A percentile compares a stretch with the other conserved stretches of the same genome.
Conservation (phyloP, 1,140 invertebrate species). For the Platyscapa corneri region DNA sequence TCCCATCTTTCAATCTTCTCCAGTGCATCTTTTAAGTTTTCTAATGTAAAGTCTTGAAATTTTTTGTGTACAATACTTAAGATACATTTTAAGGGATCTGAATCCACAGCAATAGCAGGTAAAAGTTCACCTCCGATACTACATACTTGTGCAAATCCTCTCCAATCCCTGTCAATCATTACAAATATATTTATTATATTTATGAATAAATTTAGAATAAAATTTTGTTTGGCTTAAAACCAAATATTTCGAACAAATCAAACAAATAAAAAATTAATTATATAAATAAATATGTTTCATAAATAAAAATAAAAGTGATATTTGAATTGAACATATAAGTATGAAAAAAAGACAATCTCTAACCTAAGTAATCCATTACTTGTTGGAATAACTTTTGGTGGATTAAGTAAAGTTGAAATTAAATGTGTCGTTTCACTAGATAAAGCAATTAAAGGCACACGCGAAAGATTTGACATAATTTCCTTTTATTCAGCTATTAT, state of each 20-base stretch:
- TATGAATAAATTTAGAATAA: neutral
- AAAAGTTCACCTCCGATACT: slow-evolving; percentile 72
- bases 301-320: neutral
- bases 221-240: neutral
- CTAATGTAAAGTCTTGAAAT: slow-evolving; percentile 70
- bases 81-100: slow-evolving; percentile 75
- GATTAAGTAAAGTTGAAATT: slow-evolving; percentile 77
- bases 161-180: slow-evolving; percentile 78
- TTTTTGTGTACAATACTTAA: slow-evolving; percentile 73
- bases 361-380: slow-evolving; percentile 76
- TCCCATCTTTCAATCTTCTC: slow-evolving; percentile 80
- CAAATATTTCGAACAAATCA: neutral
- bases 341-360: slow-evolving; percentile 32
- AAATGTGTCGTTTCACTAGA: slow-evolving; percentile 70
- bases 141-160: slow-evolving; percentile 78
- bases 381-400: slow-evolving; percentile 76
- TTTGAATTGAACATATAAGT: neutral
- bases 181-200: slow-evolving; percentile 35
- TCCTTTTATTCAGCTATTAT: neutral
- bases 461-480: slow-evolving; percentile 78
- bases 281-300: neutral
- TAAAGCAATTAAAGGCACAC: slow-evolving; percentile 78
- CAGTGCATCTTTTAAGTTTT: slow-evolving; percentile 74
- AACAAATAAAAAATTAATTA: neutral
- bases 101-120: slow-evolving; percentile 69